A percentile compares a stretch with the other conserved stretches of the same genome.
Conservation (phyloP, 2,797 vertebrate species). For the Halcyon badia region DNA sequence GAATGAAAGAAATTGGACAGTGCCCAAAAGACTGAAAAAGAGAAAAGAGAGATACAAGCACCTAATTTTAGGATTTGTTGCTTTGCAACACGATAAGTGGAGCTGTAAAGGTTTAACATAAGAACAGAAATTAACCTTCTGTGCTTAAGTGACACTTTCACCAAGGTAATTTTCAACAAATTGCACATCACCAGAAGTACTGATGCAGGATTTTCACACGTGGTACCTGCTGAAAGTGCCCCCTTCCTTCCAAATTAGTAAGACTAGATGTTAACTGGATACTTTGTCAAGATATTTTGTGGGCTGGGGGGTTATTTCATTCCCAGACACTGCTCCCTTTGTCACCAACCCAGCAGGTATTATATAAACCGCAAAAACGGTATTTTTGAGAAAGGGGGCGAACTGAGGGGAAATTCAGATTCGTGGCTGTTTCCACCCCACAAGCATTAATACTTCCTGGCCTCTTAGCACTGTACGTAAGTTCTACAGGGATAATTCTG, state of each 20-base stretch:
- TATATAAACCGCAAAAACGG: neutral
- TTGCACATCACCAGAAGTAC: constrained; percentile 12
- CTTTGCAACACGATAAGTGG: constrained; percentile 6
- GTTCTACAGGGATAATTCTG: neutral
- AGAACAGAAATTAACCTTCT: constrained; percentile 47
- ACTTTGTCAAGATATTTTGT: neutral
- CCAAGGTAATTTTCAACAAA: constrained; percentile 57
- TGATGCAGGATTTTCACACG: neutral
- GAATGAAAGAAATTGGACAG: constrained; percentile 39
- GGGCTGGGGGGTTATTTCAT: neutral
- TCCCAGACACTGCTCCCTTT: neutral
- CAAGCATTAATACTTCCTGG: neutral
- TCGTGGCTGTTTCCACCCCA: neutral
- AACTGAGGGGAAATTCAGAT: neutral
- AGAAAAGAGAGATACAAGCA: constrained; percentile 28
- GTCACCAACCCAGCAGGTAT: neutral
- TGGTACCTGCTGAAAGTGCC: neutral
- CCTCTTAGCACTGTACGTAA: neutral
- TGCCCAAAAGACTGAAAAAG: constrained; percentile 6
- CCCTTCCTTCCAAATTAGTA: neutral
- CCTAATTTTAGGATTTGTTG: constrained; percentile 53
- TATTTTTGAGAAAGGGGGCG: neutral
- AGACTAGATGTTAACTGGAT: neutral
- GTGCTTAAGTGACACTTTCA: constrained; percentile 1
- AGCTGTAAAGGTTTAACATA: constrained; percentile 36